Conservation (phyloP, 2,113 vertebrate species). For the Chrysochloris asiatica region DNA sequence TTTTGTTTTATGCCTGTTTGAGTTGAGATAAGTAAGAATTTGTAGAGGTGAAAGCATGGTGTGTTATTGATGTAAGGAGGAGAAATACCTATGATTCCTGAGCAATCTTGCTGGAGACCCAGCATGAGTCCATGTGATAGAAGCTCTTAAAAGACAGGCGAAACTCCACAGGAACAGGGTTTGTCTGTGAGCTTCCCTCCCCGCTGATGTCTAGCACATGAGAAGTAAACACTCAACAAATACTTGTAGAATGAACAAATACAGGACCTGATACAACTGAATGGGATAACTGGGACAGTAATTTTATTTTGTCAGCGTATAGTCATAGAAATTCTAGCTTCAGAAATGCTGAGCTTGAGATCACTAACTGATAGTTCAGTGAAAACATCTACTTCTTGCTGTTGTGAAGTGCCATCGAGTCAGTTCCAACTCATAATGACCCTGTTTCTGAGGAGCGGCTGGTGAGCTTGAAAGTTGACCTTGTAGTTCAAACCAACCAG, state of each 20-base stretch:
- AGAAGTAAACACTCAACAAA: background rate
- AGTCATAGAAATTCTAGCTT: background rate
- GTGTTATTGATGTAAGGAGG: background rate
- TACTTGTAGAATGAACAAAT: background rate
- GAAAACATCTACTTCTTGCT: too few relatives aligned
- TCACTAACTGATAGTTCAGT: background rate
- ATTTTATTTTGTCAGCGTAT: background rate
- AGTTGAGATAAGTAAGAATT: background rate
- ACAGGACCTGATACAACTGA: background rate
- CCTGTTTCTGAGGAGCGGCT: too few relatives aligned
- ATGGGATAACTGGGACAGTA: background rate
- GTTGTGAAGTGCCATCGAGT: too few relatives aligned
- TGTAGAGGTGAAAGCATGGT: background rate
- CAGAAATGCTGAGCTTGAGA: background rate
- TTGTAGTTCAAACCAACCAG: too few relatives aligned
- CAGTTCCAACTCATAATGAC: too few relatives aligned
- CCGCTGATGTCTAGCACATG: background rate
- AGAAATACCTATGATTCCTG: background rate
- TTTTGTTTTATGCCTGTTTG: background rate
- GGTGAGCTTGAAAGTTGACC: too few relatives aligned
- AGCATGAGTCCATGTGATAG: background rate
- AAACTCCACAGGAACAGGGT: background rate
- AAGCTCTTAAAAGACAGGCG: background rate
- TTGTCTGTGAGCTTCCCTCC: background rate
- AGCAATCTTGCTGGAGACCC: background rate